Evolutionary conservation across 2,797 vertebrate genomes (phyloP), one percentile per base, ranked within the genome.

Genomic region (Valencia hispanica): DNA sequence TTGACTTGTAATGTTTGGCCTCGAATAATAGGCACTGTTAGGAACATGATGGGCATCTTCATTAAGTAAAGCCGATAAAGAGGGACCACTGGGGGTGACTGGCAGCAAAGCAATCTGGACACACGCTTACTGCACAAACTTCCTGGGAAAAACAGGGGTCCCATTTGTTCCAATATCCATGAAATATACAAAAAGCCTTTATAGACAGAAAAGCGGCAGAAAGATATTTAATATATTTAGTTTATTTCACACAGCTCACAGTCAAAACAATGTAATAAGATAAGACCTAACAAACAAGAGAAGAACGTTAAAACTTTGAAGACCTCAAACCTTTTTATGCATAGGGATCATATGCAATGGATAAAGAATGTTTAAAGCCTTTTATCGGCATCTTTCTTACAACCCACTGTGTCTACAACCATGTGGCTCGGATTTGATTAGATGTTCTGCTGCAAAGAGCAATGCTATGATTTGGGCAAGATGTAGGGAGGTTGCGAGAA

Each of bases 351-450:
- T 32, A 36, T 59, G 77, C 81, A 84, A 81, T 78, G 45, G 66
- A 85, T 55, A 78, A 79, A 75, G 72, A 82, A 65, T 66, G 74
- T 82, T 85, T 68, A 65, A 83, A 61, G 76, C 39, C 77, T 85
- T 89, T 87, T 84, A 86, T 90, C 81, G 78, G 72, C 75, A 84
- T 86, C 75, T 82, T 83, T 88, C 85, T 78, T 75, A 78, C 87
- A 87, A 86, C 69, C 70, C 78, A 74, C 81, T 81, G 68, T 83
- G 88, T 91, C 87, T 86, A 65, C 71, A 74, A 48, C 82, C 91
- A 92, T 89, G 87, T 93, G 91, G 85, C 87, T 91, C 85, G 89
- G 88, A 91, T 91, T 90, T 92, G 89, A 91, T 92, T 88, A 84
- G 89, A 89, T 65, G 77, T 83, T 89, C 75, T 85, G 87, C 57